A percentile compares a stretch with the other conserved stretches of the same genome.
Conservation (phyloP, 2,113 vertebrate species). For the Sorex fumeus region DNA sequence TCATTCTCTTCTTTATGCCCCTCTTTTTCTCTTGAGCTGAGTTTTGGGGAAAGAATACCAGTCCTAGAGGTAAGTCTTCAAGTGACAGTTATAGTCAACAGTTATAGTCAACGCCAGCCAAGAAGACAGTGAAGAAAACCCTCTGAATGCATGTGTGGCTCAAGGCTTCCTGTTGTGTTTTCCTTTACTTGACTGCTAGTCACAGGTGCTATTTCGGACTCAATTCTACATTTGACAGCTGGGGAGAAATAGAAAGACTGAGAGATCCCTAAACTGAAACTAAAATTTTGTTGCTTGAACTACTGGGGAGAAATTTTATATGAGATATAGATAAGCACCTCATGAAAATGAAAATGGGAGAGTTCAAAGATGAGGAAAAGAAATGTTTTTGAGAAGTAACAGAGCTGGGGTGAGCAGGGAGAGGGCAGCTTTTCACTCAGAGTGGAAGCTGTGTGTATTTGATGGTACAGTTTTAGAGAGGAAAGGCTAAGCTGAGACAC, state of each 20-base stretch:
- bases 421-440: neutral
- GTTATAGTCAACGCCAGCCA: neutral
- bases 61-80: constrained; percentile 40
- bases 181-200: constrained; percentile 12
- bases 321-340: constrained; percentile 26
- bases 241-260: neutral
- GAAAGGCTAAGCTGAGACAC: neutral
- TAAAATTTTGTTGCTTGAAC: constrained; percentile 31
- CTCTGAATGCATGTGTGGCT: constrained; percentile 7
- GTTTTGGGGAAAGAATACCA: constrained; percentile 38
- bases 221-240: neutral
- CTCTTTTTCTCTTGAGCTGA: constrained; percentile 40
- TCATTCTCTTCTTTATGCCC: constrained; percentile 40
- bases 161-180: neutral
- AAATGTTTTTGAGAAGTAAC: constrained; percentile 30
- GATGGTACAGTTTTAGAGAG: neutral
- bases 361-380: constrained; percentile 45
- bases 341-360: constrained; percentile 2
- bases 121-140: neutral
- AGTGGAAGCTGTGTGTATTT: neutral
- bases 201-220: neutral
- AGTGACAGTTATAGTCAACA: neutral
- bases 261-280: neutral
- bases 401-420: neutral
- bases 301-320: neutral